Conservation (phyloP, 2,888 invertebrate genomes). For the Cephalotes varians region DNA sequence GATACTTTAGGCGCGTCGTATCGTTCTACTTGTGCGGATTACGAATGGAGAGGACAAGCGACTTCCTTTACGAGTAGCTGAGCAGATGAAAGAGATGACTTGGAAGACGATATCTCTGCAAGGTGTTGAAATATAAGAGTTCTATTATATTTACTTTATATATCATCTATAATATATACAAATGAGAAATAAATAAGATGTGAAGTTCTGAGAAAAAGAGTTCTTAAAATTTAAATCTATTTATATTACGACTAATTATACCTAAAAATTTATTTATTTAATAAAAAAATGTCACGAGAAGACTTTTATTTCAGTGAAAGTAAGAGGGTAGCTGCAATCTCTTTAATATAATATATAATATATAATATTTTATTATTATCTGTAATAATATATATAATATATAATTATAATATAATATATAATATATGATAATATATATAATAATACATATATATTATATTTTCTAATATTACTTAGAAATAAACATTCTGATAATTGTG, state of each 20-base stretch:
- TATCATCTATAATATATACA: slow-evolving; percentile 22
- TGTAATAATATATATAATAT: not conserved
- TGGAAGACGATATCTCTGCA: not conserved
- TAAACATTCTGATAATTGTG: not conserved
- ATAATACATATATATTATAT: not conserved
- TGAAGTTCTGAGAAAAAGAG: not conserved
- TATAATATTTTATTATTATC: too few species aligned
- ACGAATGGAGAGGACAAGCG: slow-evolving; percentile 23
- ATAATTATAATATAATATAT: not conserved
- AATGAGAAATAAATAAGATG: not conserved
- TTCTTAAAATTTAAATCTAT: not conserved
- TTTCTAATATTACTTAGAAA: not conserved
- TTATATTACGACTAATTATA: not conserved
- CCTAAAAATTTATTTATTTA: not conserved
- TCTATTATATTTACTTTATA: slow-evolving; percentile 37
- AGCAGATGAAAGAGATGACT: not conserved
- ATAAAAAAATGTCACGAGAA: too few species aligned
- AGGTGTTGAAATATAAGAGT: slow-evolving; percentile 44
- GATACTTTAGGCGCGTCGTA: slow-evolving; percentile 43
- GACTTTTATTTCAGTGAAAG: too few species aligned
- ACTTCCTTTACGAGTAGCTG: slow-evolving; percentile 11
- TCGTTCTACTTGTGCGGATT: slow-evolving; percentile 45
- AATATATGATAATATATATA: not conserved
- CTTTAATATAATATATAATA: too few species aligned
- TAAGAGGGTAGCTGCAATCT: too few species aligned